Conservation (phyloP, 1,140 invertebrate genomes). For the Venustaconcha ellipsiformis region DNA sequence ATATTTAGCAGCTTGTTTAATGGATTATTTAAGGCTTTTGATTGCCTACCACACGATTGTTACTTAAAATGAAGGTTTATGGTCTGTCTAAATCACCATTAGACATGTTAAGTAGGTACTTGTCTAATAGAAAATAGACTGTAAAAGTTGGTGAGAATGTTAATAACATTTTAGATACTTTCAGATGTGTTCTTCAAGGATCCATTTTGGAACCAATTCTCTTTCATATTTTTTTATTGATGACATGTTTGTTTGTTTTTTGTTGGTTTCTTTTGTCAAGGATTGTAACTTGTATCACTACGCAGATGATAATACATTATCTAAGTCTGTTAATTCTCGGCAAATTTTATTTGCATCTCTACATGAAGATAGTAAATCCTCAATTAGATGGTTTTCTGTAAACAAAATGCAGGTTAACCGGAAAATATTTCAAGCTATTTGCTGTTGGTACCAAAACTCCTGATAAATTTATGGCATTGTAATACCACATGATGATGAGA, state of each 20-base stretch:
- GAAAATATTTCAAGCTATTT: too few relatives aligned
- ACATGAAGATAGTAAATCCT: too few relatives aligned
- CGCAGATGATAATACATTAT: conserved; percentile 10
- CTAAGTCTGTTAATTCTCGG: neutral
- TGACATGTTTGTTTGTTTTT: too few relatives aligned
- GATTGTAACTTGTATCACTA: conserved; percentile 7
- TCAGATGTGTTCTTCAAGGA: conserved; percentile 2
- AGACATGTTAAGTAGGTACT: conserved; percentile 1
- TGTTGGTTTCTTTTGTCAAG: conserved; percentile 1
- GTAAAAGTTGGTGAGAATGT: neutral
- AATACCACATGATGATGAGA: too few relatives aligned
- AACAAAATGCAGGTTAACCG: too few relatives aligned
- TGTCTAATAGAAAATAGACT: conserved; percentile 7
- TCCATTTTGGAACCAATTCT: neutral
- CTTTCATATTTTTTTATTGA: conserved; percentile 3
- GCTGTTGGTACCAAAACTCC: too few relatives aligned
- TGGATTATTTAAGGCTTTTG: neutral
- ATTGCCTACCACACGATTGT: conserved; percentile 5
- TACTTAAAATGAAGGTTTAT: conserved; percentile 6
- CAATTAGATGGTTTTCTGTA: too few relatives aligned
- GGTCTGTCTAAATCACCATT: conserved; percentile 1
- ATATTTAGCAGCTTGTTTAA: neutral
- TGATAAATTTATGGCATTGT: too few relatives aligned
- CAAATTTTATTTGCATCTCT: too few relatives aligned
- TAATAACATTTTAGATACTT: neutral